Percentiles rank a stretch among this genome's conserved stretches.
These are phyloP conservation scores for Atrina japonica DNA, from an alignment of 2,888 invertebrate genomes.

Conservation along the genomic window DNA sequence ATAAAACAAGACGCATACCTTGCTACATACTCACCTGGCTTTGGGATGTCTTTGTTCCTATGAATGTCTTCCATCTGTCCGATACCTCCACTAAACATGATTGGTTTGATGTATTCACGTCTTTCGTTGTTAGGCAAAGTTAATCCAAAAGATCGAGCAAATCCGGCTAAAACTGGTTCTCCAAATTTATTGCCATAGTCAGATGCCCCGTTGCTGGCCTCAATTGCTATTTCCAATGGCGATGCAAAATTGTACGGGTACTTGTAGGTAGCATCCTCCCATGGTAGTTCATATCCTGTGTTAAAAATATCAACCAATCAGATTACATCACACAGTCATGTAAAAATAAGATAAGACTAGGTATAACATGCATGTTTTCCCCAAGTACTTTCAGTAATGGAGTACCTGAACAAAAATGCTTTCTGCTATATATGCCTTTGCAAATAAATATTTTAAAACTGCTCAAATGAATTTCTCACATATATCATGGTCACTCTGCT, in stretches of 20 bases:
- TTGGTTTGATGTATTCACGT: slow-evolving; percentile 97
- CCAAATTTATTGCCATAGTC: slow-evolving; percentile 99
- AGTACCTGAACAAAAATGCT: too few relatives aligned
- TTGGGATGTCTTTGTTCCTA: slow-evolving; percentile 89
- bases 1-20: too few relatives aligned
- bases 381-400: too few relatives aligned
- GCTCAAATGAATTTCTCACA: too few relatives aligned
- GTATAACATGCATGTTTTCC: too few relatives aligned
- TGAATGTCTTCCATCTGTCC: slow-evolving; percentile 93
- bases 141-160: slow-evolving; percentile 94
- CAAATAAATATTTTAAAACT: too few relatives aligned
- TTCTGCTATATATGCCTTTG: too few relatives aligned
- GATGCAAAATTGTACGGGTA: slow-evolving; percentile 95
- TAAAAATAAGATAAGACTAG: too few relatives aligned
- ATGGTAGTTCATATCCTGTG: slow-evolving; percentile 90
- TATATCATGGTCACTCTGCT: too few relatives aligned
- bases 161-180: slow-evolving; percentile 95
- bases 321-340: too few relatives aligned
- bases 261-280: slow-evolving; percentile 88
- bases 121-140: slow-evolving; percentile 85
- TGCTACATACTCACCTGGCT: slow-evolving; percentile 86
- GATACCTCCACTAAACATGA: slow-evolving; percentile 99
- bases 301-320: too few relatives aligned
- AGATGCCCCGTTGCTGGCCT: slow-evolving; percentile 98
- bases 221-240: slow-evolving; percentile 93